These are phyloP conservation scores for Amphilophus citrinellus DNA, from an alignment of 2,113 vertebrate genomes.

Conservation along the genomic window DNA sequence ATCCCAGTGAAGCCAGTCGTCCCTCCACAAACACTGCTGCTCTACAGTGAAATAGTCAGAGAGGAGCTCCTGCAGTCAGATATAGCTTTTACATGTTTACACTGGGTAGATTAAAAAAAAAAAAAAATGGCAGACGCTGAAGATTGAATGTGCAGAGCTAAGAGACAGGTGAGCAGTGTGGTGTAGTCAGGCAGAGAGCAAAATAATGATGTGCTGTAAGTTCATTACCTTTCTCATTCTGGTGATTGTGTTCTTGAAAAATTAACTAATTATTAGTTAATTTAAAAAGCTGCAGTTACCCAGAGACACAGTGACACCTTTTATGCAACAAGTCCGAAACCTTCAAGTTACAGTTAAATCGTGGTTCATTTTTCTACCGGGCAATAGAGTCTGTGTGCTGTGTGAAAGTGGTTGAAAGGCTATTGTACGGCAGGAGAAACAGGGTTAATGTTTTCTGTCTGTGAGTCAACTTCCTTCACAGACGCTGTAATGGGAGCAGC, in stretches of 20 bases:
- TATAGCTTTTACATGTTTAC: conserved; percentile 71
- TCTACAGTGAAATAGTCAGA: conserved; percentile 45
- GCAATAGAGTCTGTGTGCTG: background rate
- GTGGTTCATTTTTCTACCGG: background rate
- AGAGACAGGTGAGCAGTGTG: conserved; percentile 9
- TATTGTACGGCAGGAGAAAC: background rate
- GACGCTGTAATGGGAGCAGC: conserved; percentile 27
- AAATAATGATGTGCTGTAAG: background rate
- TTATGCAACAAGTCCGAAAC: background rate
- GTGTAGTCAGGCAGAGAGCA: background rate
- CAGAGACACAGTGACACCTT: background rate
- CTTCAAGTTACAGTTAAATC: background rate
- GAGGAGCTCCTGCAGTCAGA: conserved; percentile 58
- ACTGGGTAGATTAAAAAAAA: conserved; percentile 30
- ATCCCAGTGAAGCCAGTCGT: conserved; percentile 48
- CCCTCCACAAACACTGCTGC: conserved; percentile 56
- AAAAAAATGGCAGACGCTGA: conserved; percentile 23
- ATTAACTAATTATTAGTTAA: background rate
- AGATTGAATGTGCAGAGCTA: background rate
- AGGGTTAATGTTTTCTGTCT: conserved; percentile 16
- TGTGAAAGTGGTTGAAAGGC: background rate
- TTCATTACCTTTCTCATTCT: background rate
- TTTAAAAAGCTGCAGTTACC: background rate
- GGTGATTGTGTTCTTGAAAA: background rate
- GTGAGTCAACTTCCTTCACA: conserved; percentile 40